Evolutionary conservation across 1,140 invertebrate genomes (phyloP), one percentile per base, ranked within the genome.

Genomic region (Anastrepha obliqua): DNA sequence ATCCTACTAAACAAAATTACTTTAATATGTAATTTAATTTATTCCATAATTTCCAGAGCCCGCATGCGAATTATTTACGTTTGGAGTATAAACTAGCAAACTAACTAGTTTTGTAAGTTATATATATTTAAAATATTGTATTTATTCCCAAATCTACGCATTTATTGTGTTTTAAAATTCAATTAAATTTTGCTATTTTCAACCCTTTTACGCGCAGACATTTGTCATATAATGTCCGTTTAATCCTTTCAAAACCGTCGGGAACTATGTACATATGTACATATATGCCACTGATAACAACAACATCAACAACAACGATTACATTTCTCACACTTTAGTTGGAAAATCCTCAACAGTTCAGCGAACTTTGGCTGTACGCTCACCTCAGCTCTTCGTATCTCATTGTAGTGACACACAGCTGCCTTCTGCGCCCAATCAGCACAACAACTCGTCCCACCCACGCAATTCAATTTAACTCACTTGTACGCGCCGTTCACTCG

Each of bases 401-500:
- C 64, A 67, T 67, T 67, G 6, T 81, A 7, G 74, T 81, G 74
- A 2, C 17, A 5, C 44, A 74, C 70, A 67, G 65, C 29, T 17
- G 67, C 67, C 67, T 42, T 17, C 44, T 74, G 8, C 67, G 11
- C 39, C 4, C 67, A 44, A 11, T n/a, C 60, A 62, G 17, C 60
- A 62, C 60, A 62, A 13, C 60, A 13, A 62, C 60, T 15, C 9
- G 9, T 67, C 7, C 64, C 55, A 81, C 74, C 74, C 74, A 81
- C 74, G 74, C 74, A 81, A 81, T 55, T 81, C n/a, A 81, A 81
- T 81, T 81, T 81, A 81, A 81, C 47, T 29, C 74, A n/a, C 74
- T 81, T 20, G 6, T 39, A 74, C 42, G 39, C 67, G 3, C 39
- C 42, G 42, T 5, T 44, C 65, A 11, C 44, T 51, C 47, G 51